Base-by-base conservation (phyloP, 2,797 vertebrate species). In the Eulemur rubriventer region DNA sequence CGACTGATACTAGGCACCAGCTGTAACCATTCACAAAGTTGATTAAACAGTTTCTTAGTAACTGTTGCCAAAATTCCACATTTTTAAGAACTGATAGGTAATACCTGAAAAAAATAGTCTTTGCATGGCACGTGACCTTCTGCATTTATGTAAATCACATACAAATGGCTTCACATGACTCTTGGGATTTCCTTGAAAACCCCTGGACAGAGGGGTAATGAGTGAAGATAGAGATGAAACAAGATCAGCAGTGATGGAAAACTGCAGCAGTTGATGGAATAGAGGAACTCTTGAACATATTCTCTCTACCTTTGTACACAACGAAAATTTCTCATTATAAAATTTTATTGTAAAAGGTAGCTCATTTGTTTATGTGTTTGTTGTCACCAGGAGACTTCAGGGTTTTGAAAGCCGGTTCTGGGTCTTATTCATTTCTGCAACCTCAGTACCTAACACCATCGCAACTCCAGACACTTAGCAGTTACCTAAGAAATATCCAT, bases 11-110 rank as follows among this genome's bases (percentile, higher is more conserved):
- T 2, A 70, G 46, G 24, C 20, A 63, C 41, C 28, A 28, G 1
- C 67, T 33, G 10, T 11, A 38, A 80, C 35, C 30, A 43, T 24
- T 46, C 28, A 35, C 43, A 8, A 38, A 26, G 30, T 3, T 75
- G 75, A 79, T 6, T 79, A 30, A 63, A 48, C 28, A 24, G 13
- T 18, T 79, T 73, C 79, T 65, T 65, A 48, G 33, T 33, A 35
- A 41, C 52, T 18, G 22, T 4, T 83, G 76, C 41, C 70, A 38
- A 92, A 90, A 78, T 24, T n/a, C 28, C 18, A 28, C 22, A 57
- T 65, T 63, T 86, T 86, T 70, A 91, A 92, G 80, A 93, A 91
- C 38, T 72, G 59, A 50, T 11, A 67, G 30, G 28, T 84, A 79
- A 79, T 1, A 65, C 4, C 48, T 75, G 41, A 43, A 50, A 72